A percentile compares a stretch with the other conserved stretches of the same genome.
Conservation (phyloP, 1,140 invertebrate genomes). For the Diorhabda sublineata region DNA sequence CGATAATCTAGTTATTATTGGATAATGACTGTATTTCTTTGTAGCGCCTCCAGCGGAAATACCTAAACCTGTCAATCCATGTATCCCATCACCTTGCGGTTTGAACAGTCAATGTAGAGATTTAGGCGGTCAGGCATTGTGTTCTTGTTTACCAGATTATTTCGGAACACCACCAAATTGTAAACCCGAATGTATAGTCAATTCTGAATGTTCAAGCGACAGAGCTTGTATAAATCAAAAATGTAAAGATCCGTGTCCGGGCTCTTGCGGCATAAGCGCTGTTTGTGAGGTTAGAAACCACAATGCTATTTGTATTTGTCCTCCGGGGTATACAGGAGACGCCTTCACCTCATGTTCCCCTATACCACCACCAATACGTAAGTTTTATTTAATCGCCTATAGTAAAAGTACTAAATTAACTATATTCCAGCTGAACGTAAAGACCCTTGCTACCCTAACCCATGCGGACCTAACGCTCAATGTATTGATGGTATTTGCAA, state of each 20-base stretch:
- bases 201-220: conserved; percentile 59
- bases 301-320: conserved; percentile 59
- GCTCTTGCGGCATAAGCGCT: conserved; percentile 59
- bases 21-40: conserved; percentile 8
- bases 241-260: conserved; percentile 62
- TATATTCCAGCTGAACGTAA: conserved; percentile 25
- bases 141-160: conserved; percentile 58
- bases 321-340: conserved; percentile 57
- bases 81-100: conserved; percentile 72
- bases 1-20: conserved; percentile 11
- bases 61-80: conserved; percentile 57
- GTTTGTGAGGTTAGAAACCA: conserved; percentile 60
- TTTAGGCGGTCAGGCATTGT: conserved; percentile 54
- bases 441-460: conserved; percentile 59
- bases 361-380: conserved; percentile 40
- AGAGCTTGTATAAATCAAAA: conserved; percentile 60
- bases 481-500: conserved; percentile 59
- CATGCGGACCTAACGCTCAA: conserved; percentile 55
- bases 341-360: conserved; percentile 57
- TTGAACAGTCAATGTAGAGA: conserved; percentile 61
- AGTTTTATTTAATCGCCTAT: conserved; percentile 23
- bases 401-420: background rate
- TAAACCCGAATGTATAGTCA: conserved; percentile 60
- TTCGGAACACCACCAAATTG: conserved; percentile 62
- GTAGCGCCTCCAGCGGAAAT: conserved; percentile 35